Percentiles rank a stretch among this genome's conserved stretches.
Evolutionary conservation across 2,113 vertebrate genomes (phyloP).

Genomic region (Labeo rohita): DNA sequence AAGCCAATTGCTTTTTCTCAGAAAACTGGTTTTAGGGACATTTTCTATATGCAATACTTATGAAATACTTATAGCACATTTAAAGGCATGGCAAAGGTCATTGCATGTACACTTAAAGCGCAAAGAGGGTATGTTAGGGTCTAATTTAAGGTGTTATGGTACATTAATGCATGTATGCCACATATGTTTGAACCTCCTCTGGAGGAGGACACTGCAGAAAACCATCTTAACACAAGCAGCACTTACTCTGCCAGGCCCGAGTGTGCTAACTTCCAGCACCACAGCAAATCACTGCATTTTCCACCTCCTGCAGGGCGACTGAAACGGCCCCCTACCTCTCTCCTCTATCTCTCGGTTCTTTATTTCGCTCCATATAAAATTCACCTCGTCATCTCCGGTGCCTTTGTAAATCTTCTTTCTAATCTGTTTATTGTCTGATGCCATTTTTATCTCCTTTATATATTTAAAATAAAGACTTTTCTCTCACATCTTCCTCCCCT

Average conservation of each 20-base stretch:
- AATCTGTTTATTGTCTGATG: background rate
- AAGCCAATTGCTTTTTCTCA: too few relatives aligned
- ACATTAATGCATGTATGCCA: background rate
- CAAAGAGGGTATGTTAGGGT: background rate
- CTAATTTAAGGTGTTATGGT: background rate
- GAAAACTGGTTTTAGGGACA: too few relatives aligned
- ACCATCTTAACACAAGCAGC: background rate
- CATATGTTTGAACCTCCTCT: background rate
- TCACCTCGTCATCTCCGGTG: background rate
- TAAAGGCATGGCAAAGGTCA: background rate
- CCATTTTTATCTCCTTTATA: background rate
- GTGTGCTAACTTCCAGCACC: conserved; percentile 24
- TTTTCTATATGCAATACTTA: background rate
- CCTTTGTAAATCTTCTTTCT: background rate
- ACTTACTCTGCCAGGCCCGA: background rate
- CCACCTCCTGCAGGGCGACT: conserved; percentile 25
- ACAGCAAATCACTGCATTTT: conserved; percentile 26
- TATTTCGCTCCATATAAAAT: conserved; percentile 23
- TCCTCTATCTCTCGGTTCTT: background rate
- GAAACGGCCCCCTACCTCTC: background rate
- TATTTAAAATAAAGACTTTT: conserved; percentile 16
- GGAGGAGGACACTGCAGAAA: background rate
- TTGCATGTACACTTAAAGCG: background rate
- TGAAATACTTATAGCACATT: background rate
- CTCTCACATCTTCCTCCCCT: background rate